Conservation (phyloP, 2,113 vertebrate genomes). For the Uria aalge region DNA sequence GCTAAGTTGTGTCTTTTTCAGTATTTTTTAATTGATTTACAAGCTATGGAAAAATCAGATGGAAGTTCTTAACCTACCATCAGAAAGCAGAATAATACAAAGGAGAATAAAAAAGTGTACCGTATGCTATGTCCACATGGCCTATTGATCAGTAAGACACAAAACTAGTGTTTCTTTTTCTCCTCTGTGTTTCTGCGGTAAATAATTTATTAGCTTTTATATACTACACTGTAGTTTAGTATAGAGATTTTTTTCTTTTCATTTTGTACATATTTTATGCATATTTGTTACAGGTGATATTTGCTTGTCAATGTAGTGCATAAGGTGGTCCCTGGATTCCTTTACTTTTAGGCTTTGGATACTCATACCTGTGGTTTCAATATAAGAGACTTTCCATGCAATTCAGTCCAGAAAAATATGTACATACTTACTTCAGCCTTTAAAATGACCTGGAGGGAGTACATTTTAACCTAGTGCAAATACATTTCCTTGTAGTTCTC, state of each 20-base stretch:
- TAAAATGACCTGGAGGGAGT: background rate
- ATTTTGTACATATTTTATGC: background rate
- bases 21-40: constrained; percentile 49
- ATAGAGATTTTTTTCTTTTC: background rate
- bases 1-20: background rate
- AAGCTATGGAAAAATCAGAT: constrained; percentile 10
- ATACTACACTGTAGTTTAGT: background rate
- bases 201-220: background rate
- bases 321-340: background rate
- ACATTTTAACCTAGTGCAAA: background rate
- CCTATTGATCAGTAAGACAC: background rate
- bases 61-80: constrained; percentile 14
- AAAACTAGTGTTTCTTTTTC: background rate
- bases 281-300: background rate
- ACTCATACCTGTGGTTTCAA: background rate
- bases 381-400: background rate
- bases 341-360: background rate
- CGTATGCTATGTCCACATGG: background rate
- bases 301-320: background rate
- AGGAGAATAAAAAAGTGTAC: background rate
- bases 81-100: background rate
- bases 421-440: background rate
- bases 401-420: background rate
- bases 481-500: background rate
- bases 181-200: background rate